Percentiles rank a stretch among this genome's conserved stretches.
Conservation (phyloP, 2,113 vertebrate genomes). For the Ceyx cyanopectus region DNA sequence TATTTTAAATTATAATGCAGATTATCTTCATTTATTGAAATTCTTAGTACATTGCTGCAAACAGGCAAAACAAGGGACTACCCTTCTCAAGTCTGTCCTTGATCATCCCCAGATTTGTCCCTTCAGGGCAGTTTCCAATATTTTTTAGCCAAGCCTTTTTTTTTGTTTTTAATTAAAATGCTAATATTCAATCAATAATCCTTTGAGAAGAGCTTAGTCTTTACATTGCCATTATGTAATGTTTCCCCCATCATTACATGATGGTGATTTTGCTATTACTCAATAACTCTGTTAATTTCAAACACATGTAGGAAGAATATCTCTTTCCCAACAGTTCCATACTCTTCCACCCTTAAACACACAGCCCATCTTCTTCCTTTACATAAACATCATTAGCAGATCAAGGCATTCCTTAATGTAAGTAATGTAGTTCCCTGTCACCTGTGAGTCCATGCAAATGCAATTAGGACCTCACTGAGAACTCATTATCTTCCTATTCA, state of each 20-base stretch:
- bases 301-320: not conserved
- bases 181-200: not conserved
- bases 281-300: not conserved
- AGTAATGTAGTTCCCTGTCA: not conserved
- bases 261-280: not conserved
- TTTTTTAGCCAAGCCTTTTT: not conserved
- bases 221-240: not conserved
- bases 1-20: not conserved
- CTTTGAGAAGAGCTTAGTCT: not conserved
- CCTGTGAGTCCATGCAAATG: not conserved
- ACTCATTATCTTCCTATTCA: not conserved
- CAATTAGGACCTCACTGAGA: not conserved
- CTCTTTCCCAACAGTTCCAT: not conserved
- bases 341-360: not conserved
- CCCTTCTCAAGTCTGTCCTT: not conserved
- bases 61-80: not conserved
- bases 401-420: not conserved
- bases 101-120: not conserved
- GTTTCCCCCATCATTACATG: not conserved
- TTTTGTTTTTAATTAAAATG: not conserved
- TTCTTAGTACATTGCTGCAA: not conserved
- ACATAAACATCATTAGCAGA: not conserved
- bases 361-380: not conserved
- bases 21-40: not conserved
- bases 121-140: not conserved